A percentile compares a stretch with the other conserved stretches of the same genome.
These are phyloP conservation scores for Julus scandinavius DNA, from an alignment of 2,888 invertebrate genomes.

Conservation along the genomic window DNA sequence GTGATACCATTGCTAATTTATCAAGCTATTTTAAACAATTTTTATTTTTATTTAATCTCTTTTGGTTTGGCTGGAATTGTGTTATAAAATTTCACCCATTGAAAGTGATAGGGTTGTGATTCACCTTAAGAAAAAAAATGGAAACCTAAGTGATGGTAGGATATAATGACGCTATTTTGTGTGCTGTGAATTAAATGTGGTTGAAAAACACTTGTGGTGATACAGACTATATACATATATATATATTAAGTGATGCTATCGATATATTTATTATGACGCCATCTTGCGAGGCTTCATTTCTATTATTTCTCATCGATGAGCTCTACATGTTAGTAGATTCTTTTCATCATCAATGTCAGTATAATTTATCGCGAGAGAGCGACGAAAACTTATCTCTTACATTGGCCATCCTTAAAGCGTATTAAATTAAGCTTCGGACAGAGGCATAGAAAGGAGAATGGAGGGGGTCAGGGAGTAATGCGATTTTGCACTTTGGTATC, in stretches of 20 bases:
- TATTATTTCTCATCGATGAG: not conserved
- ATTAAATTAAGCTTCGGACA: conserved; percentile 37
- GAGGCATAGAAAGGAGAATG: conserved; percentile 2
- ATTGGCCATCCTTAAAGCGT: not conserved
- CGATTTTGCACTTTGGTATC: conserved; percentile 44
- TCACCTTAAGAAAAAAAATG: too few species aligned
- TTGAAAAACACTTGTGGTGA: too few species aligned
- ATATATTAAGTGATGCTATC: not conserved
- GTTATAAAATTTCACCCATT: too few species aligned
- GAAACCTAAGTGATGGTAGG: too few species aligned
- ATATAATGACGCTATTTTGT: too few species aligned
- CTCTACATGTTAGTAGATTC: not conserved
- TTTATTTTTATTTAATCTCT: too few species aligned
- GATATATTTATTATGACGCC: not conserved
- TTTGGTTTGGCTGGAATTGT: too few species aligned
- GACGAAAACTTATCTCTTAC: conserved; percentile 28
- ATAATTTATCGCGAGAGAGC: conserved; percentile 17
- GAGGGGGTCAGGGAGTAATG: conserved; percentile 31
- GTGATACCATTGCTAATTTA: too few species aligned
- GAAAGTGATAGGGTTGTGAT: too few species aligned
- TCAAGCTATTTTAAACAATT: too few species aligned
- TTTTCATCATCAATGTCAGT: conserved; percentile 25
- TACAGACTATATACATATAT: not conserved
- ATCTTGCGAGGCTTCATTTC: not conserved
- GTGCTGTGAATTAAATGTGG: too few species aligned